phyloP scores from a whole-genome alignment of 2,888 invertebrate genomes.

The Eristalis tenax region DNA sequence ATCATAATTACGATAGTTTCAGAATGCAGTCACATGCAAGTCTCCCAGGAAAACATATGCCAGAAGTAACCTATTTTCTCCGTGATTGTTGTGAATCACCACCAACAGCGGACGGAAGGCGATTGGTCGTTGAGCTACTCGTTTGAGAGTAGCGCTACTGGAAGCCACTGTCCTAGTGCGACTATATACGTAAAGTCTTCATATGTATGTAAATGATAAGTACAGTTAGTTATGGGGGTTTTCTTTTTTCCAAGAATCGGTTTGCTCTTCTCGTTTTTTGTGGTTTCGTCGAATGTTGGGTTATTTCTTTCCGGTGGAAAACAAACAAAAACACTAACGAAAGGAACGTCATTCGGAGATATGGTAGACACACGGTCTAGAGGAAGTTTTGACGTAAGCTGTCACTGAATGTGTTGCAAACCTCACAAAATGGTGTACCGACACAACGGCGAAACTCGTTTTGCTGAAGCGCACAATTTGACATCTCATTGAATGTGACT shows the following conservation, averaged over 20 bases:
- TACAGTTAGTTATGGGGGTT: not conserved
- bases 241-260: not conserved
- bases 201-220: not conserved
- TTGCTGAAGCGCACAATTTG: not conserved
- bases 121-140: slow-evolving; percentile 8
- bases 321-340: not conserved
- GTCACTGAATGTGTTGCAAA: not conserved
- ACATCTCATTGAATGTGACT: not conserved
- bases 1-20: slow-evolving; percentile 76
- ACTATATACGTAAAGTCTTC: not conserved
- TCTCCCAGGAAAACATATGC: slow-evolving; percentile 46
- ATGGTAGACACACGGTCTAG: not conserved
- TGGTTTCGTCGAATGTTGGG: not conserved
- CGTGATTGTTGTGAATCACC: slow-evolving; percentile 33
- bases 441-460: not conserved
- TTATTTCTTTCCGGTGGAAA: not conserved
- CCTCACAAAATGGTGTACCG: no score
- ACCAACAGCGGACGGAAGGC: not conserved
- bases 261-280: not conserved
- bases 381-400: not conserved
- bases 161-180: not conserved
- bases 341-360: not conserved
- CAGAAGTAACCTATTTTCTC: slow-evolving; percentile 59
- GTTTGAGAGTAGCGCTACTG: slow-evolving; percentile 7
- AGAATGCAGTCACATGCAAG: slow-evolving; percentile 50